Conservation (phyloP, 64 coral and sea anemone genomes). For the Montipora efflorescens region DNA sequence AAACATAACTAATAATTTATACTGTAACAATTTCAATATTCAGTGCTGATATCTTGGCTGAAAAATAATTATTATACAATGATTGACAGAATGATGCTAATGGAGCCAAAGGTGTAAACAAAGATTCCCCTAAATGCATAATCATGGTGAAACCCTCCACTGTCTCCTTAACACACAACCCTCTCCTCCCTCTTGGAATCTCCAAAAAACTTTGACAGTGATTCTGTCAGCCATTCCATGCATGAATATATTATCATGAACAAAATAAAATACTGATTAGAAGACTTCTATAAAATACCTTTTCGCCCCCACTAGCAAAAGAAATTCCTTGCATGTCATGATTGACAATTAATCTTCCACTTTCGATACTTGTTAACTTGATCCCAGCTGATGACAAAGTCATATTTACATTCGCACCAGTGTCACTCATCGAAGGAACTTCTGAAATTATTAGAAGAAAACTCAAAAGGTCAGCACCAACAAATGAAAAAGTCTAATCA, state of each 20-base stretch:
- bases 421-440: conserved; percentile 62
- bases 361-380: conserved; percentile 82
- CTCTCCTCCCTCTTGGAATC: not conserved
- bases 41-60: too few species aligned
- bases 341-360: conserved; percentile 69
- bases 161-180: too few species aligned
- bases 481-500: not conserved
- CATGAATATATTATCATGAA: not conserved
- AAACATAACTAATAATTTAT: too few species aligned
- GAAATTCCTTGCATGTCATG: conserved; percentile 99
- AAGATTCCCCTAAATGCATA: too few species aligned
- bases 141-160: too few species aligned
- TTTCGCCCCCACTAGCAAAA: conserved; percentile 99
- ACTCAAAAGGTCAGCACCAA: not conserved
- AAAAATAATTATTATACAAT: too few species aligned
- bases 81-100: too few species aligned
- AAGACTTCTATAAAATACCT: conserved; percentile 54
- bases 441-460: conserved; percentile 34
- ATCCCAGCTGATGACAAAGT: conserved; percentile 89
- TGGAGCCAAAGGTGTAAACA: too few species aligned
- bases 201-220: not conserved
- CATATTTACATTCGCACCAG: conserved; percentile 76
- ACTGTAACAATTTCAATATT: too few species aligned
- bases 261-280: not conserved
- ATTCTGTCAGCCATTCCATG: not conserved